Evolutionary conservation across 2,797 vertebrate genomes (phyloP).

Genomic region (Eupleurogrammus muticus): DNA sequence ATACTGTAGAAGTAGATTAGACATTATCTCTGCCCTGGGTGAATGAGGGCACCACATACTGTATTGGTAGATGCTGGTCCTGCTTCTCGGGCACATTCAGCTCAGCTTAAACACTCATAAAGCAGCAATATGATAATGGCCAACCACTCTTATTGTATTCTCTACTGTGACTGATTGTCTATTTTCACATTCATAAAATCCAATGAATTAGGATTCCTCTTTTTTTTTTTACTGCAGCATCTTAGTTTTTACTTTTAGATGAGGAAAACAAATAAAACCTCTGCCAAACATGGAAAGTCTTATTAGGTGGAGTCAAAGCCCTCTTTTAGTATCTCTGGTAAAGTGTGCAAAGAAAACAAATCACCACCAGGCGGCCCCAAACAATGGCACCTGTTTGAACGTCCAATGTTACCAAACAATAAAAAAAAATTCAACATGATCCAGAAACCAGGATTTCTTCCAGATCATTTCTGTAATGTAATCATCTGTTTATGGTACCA

Average conservation of each 20-base stretch:
- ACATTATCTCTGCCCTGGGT: constrained; percentile 64
- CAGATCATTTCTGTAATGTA: no score
- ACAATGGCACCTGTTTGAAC: no score
- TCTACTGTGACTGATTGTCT: constrained; percentile 19
- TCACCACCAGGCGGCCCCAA: no score
- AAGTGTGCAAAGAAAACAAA: no score
- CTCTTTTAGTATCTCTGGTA: no score
- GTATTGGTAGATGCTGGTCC: constrained; percentile 40
- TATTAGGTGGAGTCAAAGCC: no score
- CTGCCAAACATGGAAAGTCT: no score
- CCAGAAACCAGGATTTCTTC: no score
- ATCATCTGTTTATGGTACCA: no score
- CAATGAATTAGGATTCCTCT: constrained; percentile 15
- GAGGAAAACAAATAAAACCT: not conserved
- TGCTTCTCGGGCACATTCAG: constrained; percentile 53
- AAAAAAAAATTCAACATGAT: no score
- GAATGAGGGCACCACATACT: constrained; percentile 52
- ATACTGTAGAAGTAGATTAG: constrained; percentile 61
- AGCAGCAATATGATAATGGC: constrained; percentile 27
- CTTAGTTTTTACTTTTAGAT: constrained; percentile 38
- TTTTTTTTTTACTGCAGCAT: constrained; percentile 11
- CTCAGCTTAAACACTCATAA: constrained; percentile 54
- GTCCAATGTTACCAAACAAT: no score
- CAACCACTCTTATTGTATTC: constrained; percentile 33
- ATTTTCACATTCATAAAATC: constrained; percentile 36